A percentile compares a stretch with the other conserved stretches of the same genome.
Conservation (phyloP, 2,797 vertebrate genomes). For the Syngnathus acus region DNA sequence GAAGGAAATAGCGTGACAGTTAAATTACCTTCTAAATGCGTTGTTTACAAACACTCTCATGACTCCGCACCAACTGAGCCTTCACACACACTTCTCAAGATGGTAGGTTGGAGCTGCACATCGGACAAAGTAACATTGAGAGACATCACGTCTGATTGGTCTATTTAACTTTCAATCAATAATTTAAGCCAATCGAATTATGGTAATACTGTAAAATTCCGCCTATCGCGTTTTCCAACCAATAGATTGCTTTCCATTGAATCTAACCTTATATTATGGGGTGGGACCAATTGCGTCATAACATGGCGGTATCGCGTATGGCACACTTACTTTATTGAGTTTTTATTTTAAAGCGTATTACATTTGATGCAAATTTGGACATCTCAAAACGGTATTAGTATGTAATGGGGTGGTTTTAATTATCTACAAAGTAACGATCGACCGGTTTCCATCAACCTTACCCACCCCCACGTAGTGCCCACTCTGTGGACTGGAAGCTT, state of each 20-base stretch:
- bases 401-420: not conserved
- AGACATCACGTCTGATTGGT: not conserved
- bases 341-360: not conserved
- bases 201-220: not conserved
- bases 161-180: not conserved
- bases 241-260: not conserved
- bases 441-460: not conserved
- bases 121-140: not conserved
- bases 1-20: constrained; percentile 21
- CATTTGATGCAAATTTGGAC: not conserved
- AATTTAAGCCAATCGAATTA: not conserved
- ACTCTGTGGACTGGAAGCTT: constrained; percentile 43
- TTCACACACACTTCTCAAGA: constrained; percentile 15
- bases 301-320: constrained; percentile 19
- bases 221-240: not conserved
- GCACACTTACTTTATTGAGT: not conserved
- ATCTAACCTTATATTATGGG: not conserved
- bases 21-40: constrained; percentile 54
- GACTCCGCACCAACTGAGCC: constrained; percentile 65
- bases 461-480: constrained; percentile 11
- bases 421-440: not conserved
- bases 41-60: constrained; percentile 81
- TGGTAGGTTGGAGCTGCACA: not conserved
- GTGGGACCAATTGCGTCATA: constrained; percentile 37
- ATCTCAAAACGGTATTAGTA: not conserved